Evolutionary conservation across 2,888 invertebrate genomes (phyloP), one percentile per base, ranked within the genome.

Genomic region (Xanthostigma xanthostigma): DNA sequence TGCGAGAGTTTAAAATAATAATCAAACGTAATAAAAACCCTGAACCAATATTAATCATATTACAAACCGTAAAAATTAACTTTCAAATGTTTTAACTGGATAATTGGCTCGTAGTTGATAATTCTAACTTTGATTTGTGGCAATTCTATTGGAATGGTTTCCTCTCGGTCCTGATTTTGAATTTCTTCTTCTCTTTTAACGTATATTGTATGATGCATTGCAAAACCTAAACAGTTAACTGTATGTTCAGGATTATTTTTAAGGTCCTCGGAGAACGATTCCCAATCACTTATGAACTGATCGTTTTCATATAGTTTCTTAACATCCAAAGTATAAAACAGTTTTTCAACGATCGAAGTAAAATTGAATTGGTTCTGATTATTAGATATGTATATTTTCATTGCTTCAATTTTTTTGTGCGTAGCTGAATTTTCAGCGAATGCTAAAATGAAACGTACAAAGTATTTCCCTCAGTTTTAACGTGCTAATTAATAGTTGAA

Each of bases 221-320:
- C 87, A 52, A 86, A 70, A 44, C 85, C 85, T 48, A 92, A 64
- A 49, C 82, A 78, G 47, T 77, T 74, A 44, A 93, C 67, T 12
- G 81, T 76, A 47, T 70, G 69, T 50, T 79, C 75, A 1, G 91
- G 84, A 51, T 75, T 76, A 49, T 77, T 75, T 54, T 72, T 69
- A 40, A 93, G 64, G 56, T 89, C 83, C 41, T 71, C 69, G 44
- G 56, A 55, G 45, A 65, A 62, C 49, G 56, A 51, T 3, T 51
- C 38, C 84, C 90, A 87, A 12, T 69, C 62, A 10, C 59, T 63
- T 9, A 60, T 61, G 55, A 89, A 76, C 35, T 72, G 69, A 10
- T 66, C 59, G 61, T 86, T 81, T 49, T 66, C 67, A 9, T 63
- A 55, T 41, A 87, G 59, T 50, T 61, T 61, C 52, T 74, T 73